A percentile compares a stretch with the other conserved stretches of the same genome.
phyloP scores from a whole-genome alignment of 2,113 vertebrate species.

The Dromas ardeola region DNA sequence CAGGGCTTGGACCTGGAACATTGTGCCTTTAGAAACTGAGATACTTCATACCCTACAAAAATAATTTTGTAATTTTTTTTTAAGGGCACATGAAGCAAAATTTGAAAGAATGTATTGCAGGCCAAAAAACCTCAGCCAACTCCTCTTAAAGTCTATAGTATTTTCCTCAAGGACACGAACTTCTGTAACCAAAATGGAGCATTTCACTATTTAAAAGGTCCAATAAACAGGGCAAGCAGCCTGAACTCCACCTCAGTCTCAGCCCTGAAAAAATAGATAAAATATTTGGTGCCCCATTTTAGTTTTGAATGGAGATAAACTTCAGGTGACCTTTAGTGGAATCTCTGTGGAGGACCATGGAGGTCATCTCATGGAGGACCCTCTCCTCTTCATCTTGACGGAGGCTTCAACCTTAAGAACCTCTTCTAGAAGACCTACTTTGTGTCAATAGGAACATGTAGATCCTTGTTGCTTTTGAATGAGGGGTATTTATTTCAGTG shows the following conservation, averaged over 20 bases:
- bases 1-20: neutral
- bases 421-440: neutral
- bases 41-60: neutral
- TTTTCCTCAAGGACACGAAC: neutral
- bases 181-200: neutral
- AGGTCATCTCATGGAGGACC: neutral
- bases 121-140: neutral
- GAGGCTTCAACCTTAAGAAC: neutral
- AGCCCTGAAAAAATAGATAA: neutral
- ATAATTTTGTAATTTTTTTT: neutral
- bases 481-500: neutral
- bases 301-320: neutral
- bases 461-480: neutral
- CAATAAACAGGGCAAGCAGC: neutral
- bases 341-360: neutral
- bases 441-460: neutral
- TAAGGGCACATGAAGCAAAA: neutral
- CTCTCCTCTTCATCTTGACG: neutral
- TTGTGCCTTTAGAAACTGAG: neutral
- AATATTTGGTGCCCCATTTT: neutral
- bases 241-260: neutral
- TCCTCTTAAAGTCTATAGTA: neutral
- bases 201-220: neutral
- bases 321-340: neutral
- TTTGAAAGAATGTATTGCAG: neutral